Conservation (phyloP, 1,140 invertebrate genomes). For the Cecropterus lyciades region DNA sequence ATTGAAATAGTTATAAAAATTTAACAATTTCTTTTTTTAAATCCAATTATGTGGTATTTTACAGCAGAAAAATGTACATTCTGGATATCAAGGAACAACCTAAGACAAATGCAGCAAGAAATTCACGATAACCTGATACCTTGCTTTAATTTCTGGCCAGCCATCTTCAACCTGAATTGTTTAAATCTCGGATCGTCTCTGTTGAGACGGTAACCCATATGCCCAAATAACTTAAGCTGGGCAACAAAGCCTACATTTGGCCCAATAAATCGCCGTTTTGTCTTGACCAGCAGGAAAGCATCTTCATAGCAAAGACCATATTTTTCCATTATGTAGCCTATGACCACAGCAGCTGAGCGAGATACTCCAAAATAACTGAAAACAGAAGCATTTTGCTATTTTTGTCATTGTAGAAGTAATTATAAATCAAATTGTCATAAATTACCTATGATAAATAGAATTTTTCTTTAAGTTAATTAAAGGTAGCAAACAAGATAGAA, state of each 20-base stretch:
- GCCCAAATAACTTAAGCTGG: conserved; percentile 90
- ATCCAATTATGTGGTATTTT: too few relatives aligned
- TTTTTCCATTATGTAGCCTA: conserved; percentile 94
- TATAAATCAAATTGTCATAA: too few relatives aligned
- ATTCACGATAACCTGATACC: conserved; percentile 74
- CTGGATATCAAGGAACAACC: too few relatives aligned
- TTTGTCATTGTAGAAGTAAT: too few relatives aligned
- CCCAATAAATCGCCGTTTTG: conserved; percentile 87
- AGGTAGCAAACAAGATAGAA: too few relatives aligned
- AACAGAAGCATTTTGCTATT: too few relatives aligned
- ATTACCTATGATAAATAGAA: too few relatives aligned
- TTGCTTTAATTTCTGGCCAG: conserved; percentile 92
- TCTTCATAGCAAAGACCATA: conserved; percentile 88
- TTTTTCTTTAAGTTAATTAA: too few relatives aligned
- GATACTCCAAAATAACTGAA: conserved; percentile 93
- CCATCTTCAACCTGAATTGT: conserved; percentile 90
- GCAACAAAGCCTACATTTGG: conserved; percentile 91
- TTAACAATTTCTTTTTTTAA: too few relatives aligned
- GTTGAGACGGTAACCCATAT: conserved; percentile 90
- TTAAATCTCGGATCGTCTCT: conserved; percentile 89
- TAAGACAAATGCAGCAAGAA: too few relatives aligned
- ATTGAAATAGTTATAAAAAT: too few relatives aligned
- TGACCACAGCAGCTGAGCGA: conserved; percentile 92
- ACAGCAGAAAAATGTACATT: too few relatives aligned
- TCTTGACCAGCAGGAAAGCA: conserved; percentile 88